Evolutionary conservation across 2,113 vertebrate genomes (phyloP).

Genomic region (Toxostoma redivivum): DNA sequence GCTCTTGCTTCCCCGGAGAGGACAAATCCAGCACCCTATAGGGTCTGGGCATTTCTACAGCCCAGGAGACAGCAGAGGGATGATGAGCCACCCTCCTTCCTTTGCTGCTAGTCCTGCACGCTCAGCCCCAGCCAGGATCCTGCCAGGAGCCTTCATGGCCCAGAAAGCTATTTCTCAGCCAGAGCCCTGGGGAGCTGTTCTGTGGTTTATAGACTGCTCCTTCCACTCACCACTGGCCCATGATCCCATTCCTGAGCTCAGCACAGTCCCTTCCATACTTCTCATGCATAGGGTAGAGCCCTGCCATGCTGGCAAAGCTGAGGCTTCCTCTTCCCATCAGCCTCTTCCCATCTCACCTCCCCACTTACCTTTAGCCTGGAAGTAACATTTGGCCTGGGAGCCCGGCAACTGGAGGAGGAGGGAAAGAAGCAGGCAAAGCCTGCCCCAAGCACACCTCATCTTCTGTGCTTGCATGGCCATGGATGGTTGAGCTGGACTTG

Average conservation of each 20-base stretch:
- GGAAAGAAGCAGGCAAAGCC: slow-evolving; percentile 55
- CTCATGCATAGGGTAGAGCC: background rate
- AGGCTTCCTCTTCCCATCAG: background rate
- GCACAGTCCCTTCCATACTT: background rate
- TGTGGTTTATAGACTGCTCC: background rate
- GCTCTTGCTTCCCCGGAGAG: background rate
- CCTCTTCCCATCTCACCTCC: background rate
- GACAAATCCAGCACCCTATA: rapidly evolving
- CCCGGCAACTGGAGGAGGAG: slow-evolving; percentile 64
- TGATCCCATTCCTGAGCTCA: background rate
- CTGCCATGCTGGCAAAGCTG: rapidly evolving
- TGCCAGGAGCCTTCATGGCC: background rate
- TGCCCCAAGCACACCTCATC: slow-evolving; percentile 58
- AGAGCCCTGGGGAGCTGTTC: slow-evolving; percentile 13
- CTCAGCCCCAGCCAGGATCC: rapidly evolving
- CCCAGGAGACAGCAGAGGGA: background rate
- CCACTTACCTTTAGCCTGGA: slow-evolving; percentile 85
- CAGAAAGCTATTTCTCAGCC: slow-evolving; percentile 1
- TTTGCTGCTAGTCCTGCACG: background rate
- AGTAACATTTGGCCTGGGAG: slow-evolving; percentile 86
- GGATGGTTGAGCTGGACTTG: slow-evolving; percentile 6
- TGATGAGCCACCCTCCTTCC: background rate
- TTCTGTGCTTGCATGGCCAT: slow-evolving; percentile 44
- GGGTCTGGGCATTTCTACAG: background rate
- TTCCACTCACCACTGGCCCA: background rate